A percentile compares a stretch with the other conserved stretches of the same genome.
Conservation (phyloP, 1,140 invertebrate species). For the Asobara japonica region DNA sequence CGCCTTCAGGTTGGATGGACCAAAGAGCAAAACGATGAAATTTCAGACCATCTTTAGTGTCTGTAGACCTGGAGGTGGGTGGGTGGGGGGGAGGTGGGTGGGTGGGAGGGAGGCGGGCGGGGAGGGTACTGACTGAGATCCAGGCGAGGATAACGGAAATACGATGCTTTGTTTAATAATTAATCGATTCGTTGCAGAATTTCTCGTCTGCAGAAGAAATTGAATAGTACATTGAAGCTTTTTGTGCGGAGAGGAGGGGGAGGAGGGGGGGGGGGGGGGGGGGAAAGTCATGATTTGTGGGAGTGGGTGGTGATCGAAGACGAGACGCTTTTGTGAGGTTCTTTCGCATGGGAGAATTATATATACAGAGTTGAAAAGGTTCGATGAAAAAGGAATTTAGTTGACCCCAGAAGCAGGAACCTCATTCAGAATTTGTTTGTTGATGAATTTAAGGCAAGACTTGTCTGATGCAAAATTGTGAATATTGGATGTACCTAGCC, state of each 20-base stretch:
- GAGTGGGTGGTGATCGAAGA: no score
- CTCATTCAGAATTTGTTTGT: no score
- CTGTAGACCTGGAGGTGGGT: not conserved
- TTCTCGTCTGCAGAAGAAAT: constrained; percentile 29
- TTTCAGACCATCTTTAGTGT: constrained; percentile 11
- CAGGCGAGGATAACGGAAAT: constrained; percentile 32
- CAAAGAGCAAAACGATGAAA: not conserved
- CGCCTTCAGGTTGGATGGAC: not conserved
- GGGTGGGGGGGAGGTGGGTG: not conserved
- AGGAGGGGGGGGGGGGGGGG: no score
- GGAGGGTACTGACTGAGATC: not conserved
- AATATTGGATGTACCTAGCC: no score
- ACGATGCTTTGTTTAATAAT: constrained; percentile 48
- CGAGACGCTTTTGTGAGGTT: no score
- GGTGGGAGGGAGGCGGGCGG: not conserved
- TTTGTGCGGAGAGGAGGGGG: no score
- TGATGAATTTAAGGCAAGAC: no score
- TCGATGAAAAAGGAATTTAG: not conserved
- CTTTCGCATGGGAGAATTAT: no score
- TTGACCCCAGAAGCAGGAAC: not conserved
- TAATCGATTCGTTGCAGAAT: constrained; percentile 42
- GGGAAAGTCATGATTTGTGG: no score
- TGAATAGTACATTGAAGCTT: constrained; percentile 20
- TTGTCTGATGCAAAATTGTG: no score
- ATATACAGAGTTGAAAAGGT: no score